Conservation (phyloP, 2,797 vertebrate species). For the Propithecus deckenii region DNA sequence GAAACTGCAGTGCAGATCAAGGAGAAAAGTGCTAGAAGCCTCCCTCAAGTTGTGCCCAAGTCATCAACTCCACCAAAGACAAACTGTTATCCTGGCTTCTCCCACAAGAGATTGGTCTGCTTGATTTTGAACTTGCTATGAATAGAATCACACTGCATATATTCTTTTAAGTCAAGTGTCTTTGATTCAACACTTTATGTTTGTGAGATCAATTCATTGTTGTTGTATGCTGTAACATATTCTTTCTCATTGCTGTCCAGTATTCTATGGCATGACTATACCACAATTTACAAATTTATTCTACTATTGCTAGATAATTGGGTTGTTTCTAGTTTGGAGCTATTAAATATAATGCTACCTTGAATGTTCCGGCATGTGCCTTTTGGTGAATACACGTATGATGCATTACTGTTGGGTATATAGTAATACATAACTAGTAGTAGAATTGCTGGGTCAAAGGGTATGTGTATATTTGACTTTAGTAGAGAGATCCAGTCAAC, state of each 20-base stretch:
- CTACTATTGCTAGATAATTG: not conserved
- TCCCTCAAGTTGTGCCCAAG: not conserved
- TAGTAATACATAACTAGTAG: not conserved
- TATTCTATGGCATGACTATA: not conserved
- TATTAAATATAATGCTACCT: not conserved
- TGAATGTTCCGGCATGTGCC: not conserved
- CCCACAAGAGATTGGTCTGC: not conserved
- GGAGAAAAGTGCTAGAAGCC: not conserved
- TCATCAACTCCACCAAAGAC: not conserved
- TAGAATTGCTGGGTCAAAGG: not conserved
- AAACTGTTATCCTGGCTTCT: not conserved
- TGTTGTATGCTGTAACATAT: not conserved
- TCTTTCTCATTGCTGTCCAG: not conserved
- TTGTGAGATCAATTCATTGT: not conserved
- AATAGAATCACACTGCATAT: not conserved
- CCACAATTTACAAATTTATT: not conserved
- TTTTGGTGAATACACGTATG: not conserved
- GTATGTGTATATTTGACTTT: not conserved
- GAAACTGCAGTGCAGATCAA: not conserved
- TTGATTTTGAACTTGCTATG: constrained; percentile 2
- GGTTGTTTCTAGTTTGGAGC: not conserved
- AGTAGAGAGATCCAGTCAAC: not conserved
- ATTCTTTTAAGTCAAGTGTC: not conserved
- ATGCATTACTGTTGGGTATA: not conserved
- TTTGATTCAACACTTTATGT: not conserved